A percentile compares a stretch with the other conserved stretches of the same genome.
Conservation (phyloP, 2,797 vertebrate species). For the Silurus lanzhouensis region DNA sequence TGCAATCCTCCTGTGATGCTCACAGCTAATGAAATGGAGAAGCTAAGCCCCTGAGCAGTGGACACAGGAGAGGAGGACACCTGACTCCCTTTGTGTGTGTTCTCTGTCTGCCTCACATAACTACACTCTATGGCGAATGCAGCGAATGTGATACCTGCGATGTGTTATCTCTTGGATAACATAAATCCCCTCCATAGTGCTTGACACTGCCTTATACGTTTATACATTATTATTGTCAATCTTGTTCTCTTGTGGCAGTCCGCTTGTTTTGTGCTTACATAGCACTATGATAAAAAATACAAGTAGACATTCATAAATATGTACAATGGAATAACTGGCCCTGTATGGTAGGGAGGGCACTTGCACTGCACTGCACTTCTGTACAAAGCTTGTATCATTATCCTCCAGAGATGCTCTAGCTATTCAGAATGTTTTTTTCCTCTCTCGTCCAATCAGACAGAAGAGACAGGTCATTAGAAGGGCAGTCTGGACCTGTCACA, state of each 20-base stretch:
- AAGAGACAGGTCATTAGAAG: conserved; percentile 49
- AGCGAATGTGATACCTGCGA: conserved; percentile 16
- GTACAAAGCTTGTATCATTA: conserved; percentile 40
- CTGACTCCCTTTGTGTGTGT: conserved; percentile 54
- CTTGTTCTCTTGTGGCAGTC: not conserved
- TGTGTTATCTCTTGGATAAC: conserved; percentile 8
- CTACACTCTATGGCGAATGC: conserved; percentile 11
- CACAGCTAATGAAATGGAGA: conserved; percentile 59
- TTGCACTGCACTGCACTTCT: conserved; percentile 20
- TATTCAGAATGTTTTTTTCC: conserved; percentile 47
- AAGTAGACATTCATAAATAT: conserved; percentile 20
- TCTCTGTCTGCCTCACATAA: conserved; percentile 42
- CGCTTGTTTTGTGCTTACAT: not conserved
- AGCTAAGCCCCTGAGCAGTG: conserved; percentile 52
- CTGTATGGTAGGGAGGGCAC: not conserved
- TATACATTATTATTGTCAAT: not conserved
- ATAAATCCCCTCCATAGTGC: conserved; percentile 3
- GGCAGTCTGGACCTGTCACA: conserved; percentile 45
- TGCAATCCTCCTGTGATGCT: conserved; percentile 55
- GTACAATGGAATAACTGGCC: conserved; percentile 12
- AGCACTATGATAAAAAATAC: conserved; percentile 9
- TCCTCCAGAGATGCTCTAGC: conserved; percentile 48
- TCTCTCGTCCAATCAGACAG: conserved; percentile 45
- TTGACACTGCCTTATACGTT: not conserved
- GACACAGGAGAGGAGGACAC: conserved; percentile 51